A percentile compares a stretch with the other conserved stretches of the same genome.
phyloP scores from a whole-genome alignment of 2,113 vertebrate genomes.

The Strix uralensis region DNA sequence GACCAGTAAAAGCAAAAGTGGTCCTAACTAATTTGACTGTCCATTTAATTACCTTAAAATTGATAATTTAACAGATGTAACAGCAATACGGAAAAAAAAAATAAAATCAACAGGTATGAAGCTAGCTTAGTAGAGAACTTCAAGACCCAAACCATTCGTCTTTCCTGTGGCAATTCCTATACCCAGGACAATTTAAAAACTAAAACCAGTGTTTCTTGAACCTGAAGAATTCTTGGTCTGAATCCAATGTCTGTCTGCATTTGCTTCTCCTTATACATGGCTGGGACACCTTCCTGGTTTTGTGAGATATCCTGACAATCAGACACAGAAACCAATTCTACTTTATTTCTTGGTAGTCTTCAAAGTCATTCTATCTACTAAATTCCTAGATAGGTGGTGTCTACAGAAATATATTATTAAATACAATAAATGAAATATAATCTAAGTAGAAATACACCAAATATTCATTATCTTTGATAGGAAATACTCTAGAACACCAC shows the following conservation, averaged over 20 bases:
- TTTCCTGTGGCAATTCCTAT: not conserved
- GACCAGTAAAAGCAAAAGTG: not conserved
- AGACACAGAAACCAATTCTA: not conserved
- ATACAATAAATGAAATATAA: not conserved
- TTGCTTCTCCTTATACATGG: not conserved
- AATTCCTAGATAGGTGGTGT: accelerated
- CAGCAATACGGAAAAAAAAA: not conserved
- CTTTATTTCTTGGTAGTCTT: not conserved
- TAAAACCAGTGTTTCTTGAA: not conserved
- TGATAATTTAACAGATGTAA: not conserved
- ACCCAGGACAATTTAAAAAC: not conserved
- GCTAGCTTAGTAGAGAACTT: not conserved
- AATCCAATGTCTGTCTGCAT: not conserved
- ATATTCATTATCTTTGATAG: not conserved
- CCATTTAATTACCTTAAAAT: not conserved
- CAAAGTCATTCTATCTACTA: not conserved
- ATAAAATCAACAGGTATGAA: not conserved
- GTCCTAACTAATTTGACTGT: not conserved
- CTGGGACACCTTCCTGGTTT: not conserved
- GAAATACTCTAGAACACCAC: not conserved
- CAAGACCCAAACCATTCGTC: not conserved
- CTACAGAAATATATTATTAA: not conserved
- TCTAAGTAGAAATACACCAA: not conserved
- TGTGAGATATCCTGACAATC: not conserved
- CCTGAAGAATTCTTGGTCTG: not conserved